These are phyloP conservation scores for Drosophila merina DNA, from an alignment of 2,888 invertebrate genomes.

Conservation along the genomic window DNA sequence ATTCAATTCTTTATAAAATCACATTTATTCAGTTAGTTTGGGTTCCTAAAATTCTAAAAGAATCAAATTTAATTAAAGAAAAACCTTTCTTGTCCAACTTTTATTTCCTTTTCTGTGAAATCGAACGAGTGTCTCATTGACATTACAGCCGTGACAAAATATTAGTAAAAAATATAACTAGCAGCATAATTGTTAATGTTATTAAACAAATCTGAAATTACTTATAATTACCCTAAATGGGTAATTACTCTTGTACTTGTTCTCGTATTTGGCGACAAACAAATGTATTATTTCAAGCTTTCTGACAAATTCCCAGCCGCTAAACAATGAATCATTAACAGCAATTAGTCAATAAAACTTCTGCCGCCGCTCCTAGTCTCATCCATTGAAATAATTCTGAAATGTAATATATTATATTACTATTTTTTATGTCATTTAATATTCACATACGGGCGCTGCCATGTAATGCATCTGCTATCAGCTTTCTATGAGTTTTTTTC, in stretches of 20 bases:
- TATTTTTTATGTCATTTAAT: neutral
- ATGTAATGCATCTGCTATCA: constrained; percentile 13
- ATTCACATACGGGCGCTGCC: neutral
- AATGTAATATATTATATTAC: neutral
- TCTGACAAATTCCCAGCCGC: constrained; percentile 5
- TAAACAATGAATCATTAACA: constrained; percentile 53
- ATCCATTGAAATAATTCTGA: neutral
- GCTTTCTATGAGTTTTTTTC: neutral
- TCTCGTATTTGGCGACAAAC: no score
- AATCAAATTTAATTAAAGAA: no score
- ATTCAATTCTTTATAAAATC: no score
- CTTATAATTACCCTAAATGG: constrained; percentile 13
- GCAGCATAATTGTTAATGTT: constrained; percentile 8
- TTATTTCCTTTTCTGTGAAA: no score
- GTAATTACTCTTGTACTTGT: constrained; percentile 6
- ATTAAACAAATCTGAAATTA: constrained; percentile 28
- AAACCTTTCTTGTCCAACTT: no score
- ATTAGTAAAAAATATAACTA: constrained; percentile 39
- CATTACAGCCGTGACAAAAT: constrained; percentile 53
- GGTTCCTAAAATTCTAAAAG: no score
- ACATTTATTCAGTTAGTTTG: no score
- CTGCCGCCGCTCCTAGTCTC: neutral
- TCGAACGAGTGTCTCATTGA: constrained; percentile 32
- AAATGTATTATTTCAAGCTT: constrained; percentile 6
- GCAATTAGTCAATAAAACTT: constrained; percentile 36